Evolutionary conservation across 2,113 vertebrate genomes (phyloP).

Genomic region (Bambusicola thoracicus): DNA sequence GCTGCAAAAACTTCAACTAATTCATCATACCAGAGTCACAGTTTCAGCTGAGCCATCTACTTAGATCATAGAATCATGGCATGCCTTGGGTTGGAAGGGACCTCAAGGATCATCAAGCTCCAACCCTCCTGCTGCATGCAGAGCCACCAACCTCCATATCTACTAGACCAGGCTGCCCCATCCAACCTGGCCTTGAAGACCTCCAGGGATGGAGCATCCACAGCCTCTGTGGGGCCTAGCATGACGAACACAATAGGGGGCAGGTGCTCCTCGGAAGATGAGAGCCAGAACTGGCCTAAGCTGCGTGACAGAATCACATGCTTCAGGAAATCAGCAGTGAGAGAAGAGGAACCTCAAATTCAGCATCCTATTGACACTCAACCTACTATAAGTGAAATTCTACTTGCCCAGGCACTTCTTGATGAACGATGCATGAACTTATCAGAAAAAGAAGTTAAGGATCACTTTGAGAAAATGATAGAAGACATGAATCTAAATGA

Average conservation of each 20-base stretch:
- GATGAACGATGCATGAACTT: conserved; percentile 94
- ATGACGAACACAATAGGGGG: no score
- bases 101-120: no score
- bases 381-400: conserved; percentile 83
- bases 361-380: conserved; percentile 93
- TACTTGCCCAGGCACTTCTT: conserved; percentile 87
- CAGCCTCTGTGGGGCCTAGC: no score
- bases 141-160: no score
- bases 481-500: conserved; percentile 99
- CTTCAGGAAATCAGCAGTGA: conserved; percentile 90
- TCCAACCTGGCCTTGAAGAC: no score
- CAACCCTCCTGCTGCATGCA: no score
- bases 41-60: neutral
- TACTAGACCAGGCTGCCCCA: no score
- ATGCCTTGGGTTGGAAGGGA: no score
- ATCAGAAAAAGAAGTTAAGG: conserved; percentile 96
- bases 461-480: conserved; percentile 99
- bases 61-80: no score
- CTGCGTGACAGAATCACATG: conserved; percentile 93
- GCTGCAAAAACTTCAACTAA: neutral
- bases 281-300: no score
- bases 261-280: no score
- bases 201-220: no score
- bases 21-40: neutral
- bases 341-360: conserved; percentile 93